Conservation (phyloP, 2,113 vertebrate genomes). For the Apodemus speciosus region DNA sequence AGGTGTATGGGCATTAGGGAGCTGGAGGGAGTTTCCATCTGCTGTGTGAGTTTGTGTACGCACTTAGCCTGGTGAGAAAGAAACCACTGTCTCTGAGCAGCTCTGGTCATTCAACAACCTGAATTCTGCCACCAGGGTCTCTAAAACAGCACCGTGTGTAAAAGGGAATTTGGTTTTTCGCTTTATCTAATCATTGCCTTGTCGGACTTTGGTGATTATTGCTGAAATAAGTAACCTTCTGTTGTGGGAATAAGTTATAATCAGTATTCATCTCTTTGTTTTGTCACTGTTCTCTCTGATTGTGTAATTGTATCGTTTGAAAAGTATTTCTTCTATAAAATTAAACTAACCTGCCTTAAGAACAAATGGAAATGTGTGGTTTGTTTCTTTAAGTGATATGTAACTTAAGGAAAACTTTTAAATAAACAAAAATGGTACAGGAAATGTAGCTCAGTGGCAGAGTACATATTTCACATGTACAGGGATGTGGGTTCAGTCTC, state of each 20-base stretch:
- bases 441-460: neutral
- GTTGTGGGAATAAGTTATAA: conserved; percentile 81
- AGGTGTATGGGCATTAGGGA: neutral
- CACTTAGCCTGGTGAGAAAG: neutral
- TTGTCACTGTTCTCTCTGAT: conserved; percentile 85
- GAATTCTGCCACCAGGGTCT: conserved; percentile 8
- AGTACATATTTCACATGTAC: neutral
- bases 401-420: neutral
- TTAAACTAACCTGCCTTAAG: conserved; percentile 87
- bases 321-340: conserved; percentile 87
- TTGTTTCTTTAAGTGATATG: conserved; percentile 39
- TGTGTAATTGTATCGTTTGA: conserved; percentile 86
- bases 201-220: conserved; percentile 72
- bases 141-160: neutral
- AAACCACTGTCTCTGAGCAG: neutral
- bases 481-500: neutral
- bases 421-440: neutral
- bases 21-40: neutral
- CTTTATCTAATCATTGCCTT: conserved; percentile 21
- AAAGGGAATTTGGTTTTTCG: conserved; percentile 63
- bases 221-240: conserved; percentile 78
- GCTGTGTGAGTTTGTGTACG: neutral
- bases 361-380: conserved; percentile 53
- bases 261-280: conserved; percentile 87
- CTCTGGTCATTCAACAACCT: neutral